These are phyloP conservation scores for Chelon auratus DNA, from an alignment of 2,797 vertebrate species.

Conservation along the genomic window DNA sequence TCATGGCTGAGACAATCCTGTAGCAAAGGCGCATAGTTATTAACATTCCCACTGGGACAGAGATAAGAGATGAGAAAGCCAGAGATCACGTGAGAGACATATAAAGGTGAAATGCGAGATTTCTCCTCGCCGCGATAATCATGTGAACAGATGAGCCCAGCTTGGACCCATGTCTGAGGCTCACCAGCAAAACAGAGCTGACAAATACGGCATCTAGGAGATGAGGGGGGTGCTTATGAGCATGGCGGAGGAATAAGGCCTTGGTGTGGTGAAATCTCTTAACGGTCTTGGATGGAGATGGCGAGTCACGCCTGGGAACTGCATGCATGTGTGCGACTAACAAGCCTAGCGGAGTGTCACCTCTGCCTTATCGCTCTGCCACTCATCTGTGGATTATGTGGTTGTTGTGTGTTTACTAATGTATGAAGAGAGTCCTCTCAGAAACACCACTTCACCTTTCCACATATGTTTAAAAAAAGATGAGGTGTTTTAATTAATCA, in stretches of 20 bases:
- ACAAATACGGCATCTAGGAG: constrained; percentile 61
- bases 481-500: constrained; percentile 38
- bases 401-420: constrained; percentile 25
- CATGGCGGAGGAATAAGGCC: constrained; percentile 44
- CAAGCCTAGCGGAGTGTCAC: constrained; percentile 56
- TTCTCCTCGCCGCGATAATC: constrained; percentile 65
- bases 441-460: constrained; percentile 18
- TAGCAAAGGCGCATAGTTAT: constrained; percentile 31
- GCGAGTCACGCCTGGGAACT: constrained; percentile 57
- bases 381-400: constrained; percentile 58
- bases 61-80: constrained; percentile 61
- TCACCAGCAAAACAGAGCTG: constrained; percentile 68
- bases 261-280: constrained; percentile 68
- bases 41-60: constrained; percentile 40
- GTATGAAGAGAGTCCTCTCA: constrained; percentile 10
- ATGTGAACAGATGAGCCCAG: constrained; percentile 65
- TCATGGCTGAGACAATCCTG: constrained; percentile 24
- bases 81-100: constrained; percentile 55
- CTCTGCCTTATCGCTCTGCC: constrained; percentile 63
- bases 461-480: constrained; percentile 39
- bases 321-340: constrained; percentile 41
- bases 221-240: constrained; percentile 68
- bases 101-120: constrained; percentile 74
- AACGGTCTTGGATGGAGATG: constrained; percentile 74
- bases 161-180: constrained; percentile 53